These are phyloP conservation scores for Tarsius wallacei DNA, from an alignment of 2,797 vertebrate species.

Conservation along the genomic window DNA sequence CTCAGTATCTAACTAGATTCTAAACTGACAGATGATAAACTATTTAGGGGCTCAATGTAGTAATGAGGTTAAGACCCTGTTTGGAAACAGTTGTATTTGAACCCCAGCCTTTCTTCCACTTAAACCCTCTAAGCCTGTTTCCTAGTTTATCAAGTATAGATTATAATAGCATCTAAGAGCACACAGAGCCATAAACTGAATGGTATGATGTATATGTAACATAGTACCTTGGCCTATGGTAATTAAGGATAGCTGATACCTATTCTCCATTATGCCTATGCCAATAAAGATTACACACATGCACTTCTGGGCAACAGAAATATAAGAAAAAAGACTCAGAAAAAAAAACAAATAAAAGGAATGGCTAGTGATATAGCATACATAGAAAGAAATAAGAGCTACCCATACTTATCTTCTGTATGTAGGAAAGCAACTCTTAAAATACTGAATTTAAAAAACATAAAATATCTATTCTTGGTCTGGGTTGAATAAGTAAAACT, in stretches of 20 bases:
- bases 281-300: neutral
- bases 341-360: too few relatives aligned
- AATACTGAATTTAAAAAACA: neutral
- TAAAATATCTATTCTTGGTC: neutral
- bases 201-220: neutral
- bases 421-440: neutral
- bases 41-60: neutral
- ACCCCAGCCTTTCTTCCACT: neutral
- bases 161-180: neutral
- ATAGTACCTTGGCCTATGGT: neutral
- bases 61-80: neutral
- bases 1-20: too few relatives aligned
- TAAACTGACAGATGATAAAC: too few relatives aligned
- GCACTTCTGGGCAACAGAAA: neutral
- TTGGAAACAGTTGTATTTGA: neutral
- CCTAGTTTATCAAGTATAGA: neutral
- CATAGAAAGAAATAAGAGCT: neutral
- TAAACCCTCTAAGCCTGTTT: neutral
- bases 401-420: neutral
- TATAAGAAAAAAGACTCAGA: neutral
- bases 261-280: neutral
- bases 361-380: neutral
- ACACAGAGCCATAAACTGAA: neutral
- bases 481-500: neutral
- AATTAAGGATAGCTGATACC: neutral